Evolutionary conservation across 2,888 invertebrate species (phyloP), one percentile per base, ranked within the genome.

Genomic region (Esperia sulphurella): DNA sequence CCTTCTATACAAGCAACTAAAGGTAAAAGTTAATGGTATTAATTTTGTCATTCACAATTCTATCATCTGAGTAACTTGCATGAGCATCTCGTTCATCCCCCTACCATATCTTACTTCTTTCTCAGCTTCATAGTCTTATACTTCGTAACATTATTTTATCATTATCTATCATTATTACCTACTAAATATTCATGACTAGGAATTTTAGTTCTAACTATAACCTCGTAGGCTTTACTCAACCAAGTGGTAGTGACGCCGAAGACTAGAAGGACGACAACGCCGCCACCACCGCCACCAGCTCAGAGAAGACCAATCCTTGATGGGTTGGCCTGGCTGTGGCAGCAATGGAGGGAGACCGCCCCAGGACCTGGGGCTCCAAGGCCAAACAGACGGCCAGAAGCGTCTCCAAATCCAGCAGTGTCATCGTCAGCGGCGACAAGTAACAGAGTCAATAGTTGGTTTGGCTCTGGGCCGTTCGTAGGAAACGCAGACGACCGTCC

Each of bases 251-350:
- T 91, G 70, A 87, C 89, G 55, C 88, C 90, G 60, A 90, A 89
- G 67, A 77, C 85, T 41, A 75, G 86, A 58, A 71, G 85, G 51
- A 81, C 83, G 39, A 84, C 78, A 38, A 88, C 87, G 30, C 71
- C 73, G 46, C 66, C 75, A 30, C 69, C 77, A 4, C 79, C 79
- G 28, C 79, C 87, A 2, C 83, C 90, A 8, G 80, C 91, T 8
- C 83, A 84, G 4, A 65, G 86, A 56, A 87, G 71, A 54, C 91
- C 92, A 4, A 76, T 91, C 42, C 59, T 91, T 52, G 91, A 91
- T 43, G 91, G 91, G n/a, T 64, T 91, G 42, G 84, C 91, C 14
- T 91, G 91, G 91, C 71, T 91, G 9, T 91, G 91, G 91, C 89
- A 90, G 68, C 89, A 91, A 59, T 91, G 91, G 91, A 80, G 91